phyloP scores from a whole-genome alignment of 1,140 invertebrate species.

The Musca domestica region DNA sequence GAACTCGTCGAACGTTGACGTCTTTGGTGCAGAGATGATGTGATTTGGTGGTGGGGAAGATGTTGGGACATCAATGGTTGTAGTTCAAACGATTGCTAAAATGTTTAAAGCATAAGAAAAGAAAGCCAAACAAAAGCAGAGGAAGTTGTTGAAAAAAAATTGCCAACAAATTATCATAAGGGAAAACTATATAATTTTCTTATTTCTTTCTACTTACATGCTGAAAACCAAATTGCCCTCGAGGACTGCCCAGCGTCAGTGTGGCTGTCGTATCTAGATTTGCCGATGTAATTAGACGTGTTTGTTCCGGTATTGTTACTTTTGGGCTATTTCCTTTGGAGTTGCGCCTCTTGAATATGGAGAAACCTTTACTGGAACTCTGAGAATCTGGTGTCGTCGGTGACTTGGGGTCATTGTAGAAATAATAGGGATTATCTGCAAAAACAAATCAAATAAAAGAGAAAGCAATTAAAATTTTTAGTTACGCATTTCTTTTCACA shows the following conservation, averaged over 20 bases:
- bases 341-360: conserved; percentile 48
- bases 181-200: not conserved
- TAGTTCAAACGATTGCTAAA: conserved; percentile 50
- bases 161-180: not conserved
- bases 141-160: not conserved
- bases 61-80: conserved; percentile 41
- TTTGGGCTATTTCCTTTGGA: conserved; percentile 46
- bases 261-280: conserved; percentile 49
- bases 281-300: conserved; percentile 51
- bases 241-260: conserved; percentile 47
- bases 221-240: conserved; percentile 50
- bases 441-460: conserved; percentile 2
- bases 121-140: conserved; percentile 11
- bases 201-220: conserved; percentile 39
- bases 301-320: conserved; percentile 41
- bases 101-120: conserved; percentile 18
- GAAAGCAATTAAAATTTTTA: not conserved
- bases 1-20: conserved; percentile 47
- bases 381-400: conserved; percentile 50
- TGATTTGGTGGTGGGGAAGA: not conserved
- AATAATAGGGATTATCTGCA: conserved; percentile 52
- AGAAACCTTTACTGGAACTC: conserved; percentile 44
- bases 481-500: not conserved
- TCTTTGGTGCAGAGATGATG: conserved; percentile 13
- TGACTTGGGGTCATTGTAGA: conserved; percentile 51